These are phyloP conservation scores for Drosophila cardini DNA, from an alignment of 1,140 invertebrate species.

Conservation along the genomic window DNA sequence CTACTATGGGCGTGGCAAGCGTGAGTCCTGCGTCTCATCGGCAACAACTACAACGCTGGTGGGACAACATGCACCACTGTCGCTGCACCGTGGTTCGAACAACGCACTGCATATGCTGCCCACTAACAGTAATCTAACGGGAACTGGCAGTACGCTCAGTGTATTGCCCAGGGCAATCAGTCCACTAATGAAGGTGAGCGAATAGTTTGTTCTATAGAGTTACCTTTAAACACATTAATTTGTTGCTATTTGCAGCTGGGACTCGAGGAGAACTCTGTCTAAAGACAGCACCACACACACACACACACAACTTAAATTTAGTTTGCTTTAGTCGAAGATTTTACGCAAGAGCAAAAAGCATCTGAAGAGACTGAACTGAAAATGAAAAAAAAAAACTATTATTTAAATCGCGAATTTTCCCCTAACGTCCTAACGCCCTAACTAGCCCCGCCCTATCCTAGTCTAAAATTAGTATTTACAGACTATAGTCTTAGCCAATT, in stretches of 20 bases:
- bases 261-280: conserved; percentile 79
- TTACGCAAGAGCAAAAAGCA: conserved; percentile 64
- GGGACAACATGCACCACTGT: conserved; percentile 68
- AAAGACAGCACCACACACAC: conserved; percentile 17
- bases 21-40: conserved; percentile 82
- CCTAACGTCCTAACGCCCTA: neutral
- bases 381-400: conserved; percentile 30
- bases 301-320: conserved; percentile 7
- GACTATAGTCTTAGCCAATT: conserved; percentile 15
- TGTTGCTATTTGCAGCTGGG: conserved; percentile 61
- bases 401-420: conserved; percentile 42
- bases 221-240: conserved; percentile 3
- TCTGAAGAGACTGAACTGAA: conserved; percentile 77
- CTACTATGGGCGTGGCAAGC: conserved; percentile 81
- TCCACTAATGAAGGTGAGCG: conserved; percentile 83
- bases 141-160: conserved; percentile 67
- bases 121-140: conserved; percentile 43
- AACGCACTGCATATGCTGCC: conserved; percentile 79
- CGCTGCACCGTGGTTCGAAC: conserved; percentile 77
- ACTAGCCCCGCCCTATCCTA: neutral
- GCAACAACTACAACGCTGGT: conserved; percentile 83
- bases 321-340: conserved; percentile 54
- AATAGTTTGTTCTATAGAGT: neutral
- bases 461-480: conserved; percentile 10
- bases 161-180: conserved; percentile 80